These are phyloP conservation scores for Eucera pruinosa DNA, from an alignment of 2,888 invertebrate genomes.

Conservation along the genomic window DNA sequence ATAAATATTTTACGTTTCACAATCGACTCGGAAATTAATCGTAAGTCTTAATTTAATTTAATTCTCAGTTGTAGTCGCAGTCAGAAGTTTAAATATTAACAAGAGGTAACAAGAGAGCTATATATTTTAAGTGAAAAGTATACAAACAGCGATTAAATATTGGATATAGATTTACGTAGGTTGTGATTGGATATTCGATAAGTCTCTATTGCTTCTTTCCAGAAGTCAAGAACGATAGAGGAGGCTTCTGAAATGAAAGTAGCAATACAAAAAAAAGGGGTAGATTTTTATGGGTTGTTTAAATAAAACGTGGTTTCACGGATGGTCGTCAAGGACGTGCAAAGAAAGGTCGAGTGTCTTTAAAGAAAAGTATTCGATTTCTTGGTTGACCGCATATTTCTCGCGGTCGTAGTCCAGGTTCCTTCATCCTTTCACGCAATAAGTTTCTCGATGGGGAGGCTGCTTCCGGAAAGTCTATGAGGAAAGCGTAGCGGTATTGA, in stretches of 20 bases:
- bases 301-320: slow-evolving; percentile 42
- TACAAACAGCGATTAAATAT: too few species aligned
- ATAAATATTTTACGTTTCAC: too few species aligned
- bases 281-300: slow-evolving; percentile 29
- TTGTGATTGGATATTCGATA: slow-evolving; percentile 30
- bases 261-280: slow-evolving; percentile 18
- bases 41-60: too few species aligned
- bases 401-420: slow-evolving; percentile 32
- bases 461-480: slow-evolving; percentile 52
- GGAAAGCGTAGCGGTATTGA: background rate
- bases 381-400: slow-evolving; percentile 56
- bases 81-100: too few species aligned
- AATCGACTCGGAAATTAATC: too few species aligned
- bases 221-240: slow-evolving; percentile 15
- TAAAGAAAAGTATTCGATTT: slow-evolving; percentile 59
- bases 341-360: slow-evolving; percentile 52
- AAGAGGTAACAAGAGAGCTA: too few species aligned
- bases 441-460: slow-evolving; percentile 45
- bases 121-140: too few species aligned
- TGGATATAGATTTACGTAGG: too few species aligned
- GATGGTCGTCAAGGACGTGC: slow-evolving; percentile 48
- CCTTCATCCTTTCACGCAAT: slow-evolving; percentile 43
- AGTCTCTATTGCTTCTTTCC: slow-evolving; percentile 26
- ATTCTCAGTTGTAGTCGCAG: too few species aligned
- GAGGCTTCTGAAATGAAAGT: slow-evolving; percentile 26